These are phyloP conservation scores for Antedon mediterranea DNA, from an alignment of 53 echinoderm and acorn worm species.

Conservation along the genomic window DNA sequence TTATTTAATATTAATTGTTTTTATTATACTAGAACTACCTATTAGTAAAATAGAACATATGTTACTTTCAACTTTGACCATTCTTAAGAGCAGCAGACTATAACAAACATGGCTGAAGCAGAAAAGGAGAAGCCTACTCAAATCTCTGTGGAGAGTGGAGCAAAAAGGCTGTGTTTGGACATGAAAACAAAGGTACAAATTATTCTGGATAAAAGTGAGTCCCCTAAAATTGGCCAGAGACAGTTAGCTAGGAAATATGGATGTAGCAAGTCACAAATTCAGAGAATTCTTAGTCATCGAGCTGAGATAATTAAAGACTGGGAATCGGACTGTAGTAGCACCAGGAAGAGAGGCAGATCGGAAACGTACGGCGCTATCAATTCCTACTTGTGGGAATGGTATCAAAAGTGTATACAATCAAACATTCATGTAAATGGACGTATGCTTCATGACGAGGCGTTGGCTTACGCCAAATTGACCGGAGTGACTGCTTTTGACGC, in stretches of 20 bases:
- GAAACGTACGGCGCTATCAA: not conserved
- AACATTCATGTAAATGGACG: not conserved
- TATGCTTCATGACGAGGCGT: not conserved
- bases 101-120: too few species aligned
- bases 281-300: not conserved
- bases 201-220: not conserved
- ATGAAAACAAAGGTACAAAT: not conserved
- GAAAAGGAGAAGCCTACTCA: not conserved
- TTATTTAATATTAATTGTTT: too few species aligned
- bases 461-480: not conserved
- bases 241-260: not conserved
- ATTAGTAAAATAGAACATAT: too few species aligned
- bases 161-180: not conserved
- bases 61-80: too few species aligned
- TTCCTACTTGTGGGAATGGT: not conserved
- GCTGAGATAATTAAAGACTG: not conserved
- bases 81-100: too few species aligned
- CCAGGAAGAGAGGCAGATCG: not conserved
- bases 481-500: not conserved
- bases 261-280: not conserved
- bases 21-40: too few species aligned
- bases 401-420: not conserved
- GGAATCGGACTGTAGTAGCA: not conserved
- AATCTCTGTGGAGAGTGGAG: not conserved
- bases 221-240: not conserved